Conservation (phyloP, 1,140 invertebrate species). For the Hestina assimilis region DNA sequence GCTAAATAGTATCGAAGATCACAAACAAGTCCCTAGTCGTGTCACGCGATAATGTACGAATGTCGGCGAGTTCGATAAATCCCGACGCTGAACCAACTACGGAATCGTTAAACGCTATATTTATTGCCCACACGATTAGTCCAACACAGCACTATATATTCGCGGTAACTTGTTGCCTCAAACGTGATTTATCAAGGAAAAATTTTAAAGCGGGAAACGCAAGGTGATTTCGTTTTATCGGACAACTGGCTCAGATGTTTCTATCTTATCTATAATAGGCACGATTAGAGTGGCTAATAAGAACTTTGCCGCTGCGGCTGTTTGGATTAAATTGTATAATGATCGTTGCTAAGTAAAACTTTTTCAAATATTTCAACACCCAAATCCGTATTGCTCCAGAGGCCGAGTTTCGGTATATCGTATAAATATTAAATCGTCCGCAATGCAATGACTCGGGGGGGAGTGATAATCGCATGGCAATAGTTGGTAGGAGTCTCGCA, state of each 20-base stretch:
- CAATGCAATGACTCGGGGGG: constrained; percentile 7
- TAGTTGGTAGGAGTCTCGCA: constrained; percentile 1
- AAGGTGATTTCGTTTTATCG: constrained; percentile 22
- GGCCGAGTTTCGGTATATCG: too few species aligned
- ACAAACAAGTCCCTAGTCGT: not conserved
- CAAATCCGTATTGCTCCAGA: not conserved
- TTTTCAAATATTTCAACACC: too few species aligned
- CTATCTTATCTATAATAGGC: constrained; percentile 5
- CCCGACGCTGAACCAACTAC: constrained; percentile 2
- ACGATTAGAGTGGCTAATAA: too few species aligned
- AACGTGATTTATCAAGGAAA: constrained; percentile 20
- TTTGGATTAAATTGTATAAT: too few species aligned
- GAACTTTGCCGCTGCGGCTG: too few species aligned
- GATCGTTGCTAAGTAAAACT: not conserved
- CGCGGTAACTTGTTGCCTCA: constrained; percentile 14
- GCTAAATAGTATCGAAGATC: not conserved
- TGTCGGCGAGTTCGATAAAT: constrained; percentile 6
- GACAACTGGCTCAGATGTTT: constrained; percentile 16
- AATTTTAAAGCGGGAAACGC: constrained; percentile 21
- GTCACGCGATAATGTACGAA: constrained; percentile 4
- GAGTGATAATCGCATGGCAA: constrained; percentile 19
- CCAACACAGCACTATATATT: constrained; percentile 13
- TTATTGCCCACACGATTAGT: constrained; percentile 21
- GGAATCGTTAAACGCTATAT: constrained; percentile 32
- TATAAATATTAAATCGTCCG: constrained; percentile 14